Conservation (phyloP, 2,888 invertebrate species). For the Drosophila peninsularis region DNA sequence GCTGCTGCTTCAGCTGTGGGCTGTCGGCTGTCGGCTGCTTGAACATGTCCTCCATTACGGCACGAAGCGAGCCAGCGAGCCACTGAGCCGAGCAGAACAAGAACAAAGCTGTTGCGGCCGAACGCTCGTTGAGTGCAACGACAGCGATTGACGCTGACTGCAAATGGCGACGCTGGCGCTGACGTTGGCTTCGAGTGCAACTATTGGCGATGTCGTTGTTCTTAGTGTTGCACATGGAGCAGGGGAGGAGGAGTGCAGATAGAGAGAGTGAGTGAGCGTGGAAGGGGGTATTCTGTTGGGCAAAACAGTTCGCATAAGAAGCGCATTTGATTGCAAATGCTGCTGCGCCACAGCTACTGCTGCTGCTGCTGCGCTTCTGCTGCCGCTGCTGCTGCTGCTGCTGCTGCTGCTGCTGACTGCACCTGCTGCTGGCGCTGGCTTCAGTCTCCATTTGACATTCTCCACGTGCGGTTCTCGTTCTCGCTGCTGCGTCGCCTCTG, state of each 20-base stretch:
- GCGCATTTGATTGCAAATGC: slow-evolving; percentile 72
- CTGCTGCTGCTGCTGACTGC: slow-evolving; percentile 44
- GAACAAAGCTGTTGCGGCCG: slow-evolving; percentile 43
- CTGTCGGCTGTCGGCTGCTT: slow-evolving; percentile 31
- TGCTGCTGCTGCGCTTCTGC: slow-evolving; percentile 47
- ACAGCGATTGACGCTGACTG: slow-evolving; percentile 54
- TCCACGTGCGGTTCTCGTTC: slow-evolving; percentile 83
- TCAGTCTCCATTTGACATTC: slow-evolving; percentile 85
- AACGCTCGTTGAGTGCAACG: slow-evolving; percentile 65
- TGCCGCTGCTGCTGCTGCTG: slow-evolving; percentile 36
- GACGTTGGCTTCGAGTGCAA: slow-evolving; percentile 73
- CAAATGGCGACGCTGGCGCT: slow-evolving; percentile 53
- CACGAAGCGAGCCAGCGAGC: slow-evolving; percentile 30
- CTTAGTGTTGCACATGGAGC: slow-evolving; percentile 24
- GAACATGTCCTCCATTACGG: slow-evolving; percentile 29
- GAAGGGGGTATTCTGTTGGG: slow-evolving; percentile 5
- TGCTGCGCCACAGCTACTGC: slow-evolving; percentile 43
- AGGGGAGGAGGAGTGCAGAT: not conserved
- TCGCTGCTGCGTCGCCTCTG: slow-evolving; percentile 53
- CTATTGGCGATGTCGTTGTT: slow-evolving; percentile 64
- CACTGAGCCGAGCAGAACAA: slow-evolving; percentile 41
- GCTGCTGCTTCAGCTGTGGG: slow-evolving; percentile 4
- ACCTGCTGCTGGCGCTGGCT: slow-evolving; percentile 60
- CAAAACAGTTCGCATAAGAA: slow-evolving; percentile 64
- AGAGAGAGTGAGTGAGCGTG: not conserved